Conservation (phyloP, 2,113 vertebrate species). For the Xiphophorus maculatus region DNA sequence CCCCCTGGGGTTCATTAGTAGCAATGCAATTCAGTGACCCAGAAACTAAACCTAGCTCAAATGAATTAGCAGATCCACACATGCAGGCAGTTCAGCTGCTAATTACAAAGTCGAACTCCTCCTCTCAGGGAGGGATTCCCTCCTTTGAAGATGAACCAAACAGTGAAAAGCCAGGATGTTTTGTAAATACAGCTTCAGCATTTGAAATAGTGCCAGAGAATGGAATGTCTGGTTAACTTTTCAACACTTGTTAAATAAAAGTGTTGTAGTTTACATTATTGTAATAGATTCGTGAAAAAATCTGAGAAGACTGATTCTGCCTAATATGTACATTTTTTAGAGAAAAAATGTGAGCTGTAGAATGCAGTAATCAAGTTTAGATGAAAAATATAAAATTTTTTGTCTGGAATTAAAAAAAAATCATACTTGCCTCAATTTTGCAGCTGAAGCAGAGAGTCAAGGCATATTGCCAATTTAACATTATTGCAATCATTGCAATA, state of each 20-base stretch:
- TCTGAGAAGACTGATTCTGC: neutral
- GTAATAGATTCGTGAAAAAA: neutral
- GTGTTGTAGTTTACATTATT: slow-evolving; percentile 8
- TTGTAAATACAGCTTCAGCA: slow-evolving; percentile 42
- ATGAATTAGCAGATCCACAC: slow-evolving; percentile 73
- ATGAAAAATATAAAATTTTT: no score
- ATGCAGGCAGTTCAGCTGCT: slow-evolving; percentile 65
- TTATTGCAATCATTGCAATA: no score
- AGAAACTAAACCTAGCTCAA: slow-evolving; percentile 75
- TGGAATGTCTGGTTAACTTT: slow-evolving; percentile 3
- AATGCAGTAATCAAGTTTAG: no score
- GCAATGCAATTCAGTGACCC: slow-evolving; percentile 81
- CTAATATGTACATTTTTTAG: no score
- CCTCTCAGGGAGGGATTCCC: slow-evolving; percentile 58
- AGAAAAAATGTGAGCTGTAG: no score
- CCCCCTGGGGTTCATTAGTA: slow-evolving; percentile 78
- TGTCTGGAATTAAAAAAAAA: no score
- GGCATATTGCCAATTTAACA: no score
- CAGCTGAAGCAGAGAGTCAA: no score
- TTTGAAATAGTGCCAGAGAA: slow-evolving; percentile 9
- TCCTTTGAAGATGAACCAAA: slow-evolving; percentile 69
- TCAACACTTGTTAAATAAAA: slow-evolving; percentile 6
- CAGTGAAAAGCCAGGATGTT: slow-evolving; percentile 47
- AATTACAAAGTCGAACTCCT: slow-evolving; percentile 70
- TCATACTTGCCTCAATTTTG: no score